Base-by-base conservation (phyloP, 53 echinoderm and acorn worm genomes). In the Paracentrotus lividus region DNA sequence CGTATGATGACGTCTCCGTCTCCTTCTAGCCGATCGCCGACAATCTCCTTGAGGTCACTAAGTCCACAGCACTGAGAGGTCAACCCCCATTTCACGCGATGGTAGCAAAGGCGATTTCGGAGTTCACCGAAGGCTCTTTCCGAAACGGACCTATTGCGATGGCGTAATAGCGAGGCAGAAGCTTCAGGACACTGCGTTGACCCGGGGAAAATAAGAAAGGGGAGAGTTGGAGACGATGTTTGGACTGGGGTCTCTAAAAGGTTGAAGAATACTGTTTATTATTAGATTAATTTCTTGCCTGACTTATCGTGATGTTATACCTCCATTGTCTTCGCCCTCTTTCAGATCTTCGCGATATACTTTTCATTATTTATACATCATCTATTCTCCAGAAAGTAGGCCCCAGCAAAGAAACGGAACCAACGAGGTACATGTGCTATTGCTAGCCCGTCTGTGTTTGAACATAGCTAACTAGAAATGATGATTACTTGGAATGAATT, bases 141-240 rank as follows among this genome's bases (percentile, higher is more conserved):
- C 23, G 78, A 86, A 5, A 76, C 93, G 2, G 95, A 95, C 57
- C 90, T 91, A 5, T 93, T 93, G 14, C 49, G 75, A 20, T 51
- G 51, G 91, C 93, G 93, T 8, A 85, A 81, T 5, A 85, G 90
- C 20, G 84, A 88, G 23, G 81, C 85, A 27, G 90, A 85, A 14
- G 86, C 93, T 5, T 59, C 86, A 32, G 85, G 68, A 34, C 85
- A 93, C 8, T 65, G 68, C 27, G 86, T 95, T 31, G 90, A 90
- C 55, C 95, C 95, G 43, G 42, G 54, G 0, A 93, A 81, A 84
- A 86, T 76, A 9, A n/a, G n/a, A n/a, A n/a, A 20, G 12, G 90
- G 90, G 20, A 81, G 87, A 95, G 61, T 45, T 95, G 3, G 93
- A 95, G 29, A 68, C 95, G 14, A 49, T 93, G 15, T 93, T 95